Percentiles rank a stretch among this genome's conserved stretches.
phyloP scores from a whole-genome alignment of 2,797 vertebrate species.

The Glossophaga mutica region DNA sequence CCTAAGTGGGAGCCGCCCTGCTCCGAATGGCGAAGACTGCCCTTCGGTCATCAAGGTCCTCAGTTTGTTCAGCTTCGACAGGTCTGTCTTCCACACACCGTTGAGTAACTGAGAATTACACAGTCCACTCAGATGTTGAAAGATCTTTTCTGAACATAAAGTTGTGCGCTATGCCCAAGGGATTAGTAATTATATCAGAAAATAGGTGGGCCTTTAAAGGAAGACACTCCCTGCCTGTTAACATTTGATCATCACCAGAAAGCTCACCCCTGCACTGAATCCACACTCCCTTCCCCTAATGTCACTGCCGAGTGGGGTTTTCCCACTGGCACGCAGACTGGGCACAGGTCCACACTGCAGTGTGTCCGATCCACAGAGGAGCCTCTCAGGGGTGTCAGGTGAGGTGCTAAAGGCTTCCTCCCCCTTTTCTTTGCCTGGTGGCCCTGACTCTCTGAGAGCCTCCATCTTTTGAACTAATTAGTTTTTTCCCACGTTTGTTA shows the following conservation, averaged over 20 bases:
- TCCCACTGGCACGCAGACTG: background rate
- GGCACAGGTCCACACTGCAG: background rate
- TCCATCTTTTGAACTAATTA: background rate
- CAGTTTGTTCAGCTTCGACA: background rate
- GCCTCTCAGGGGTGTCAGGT: background rate
- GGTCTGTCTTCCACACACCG: background rate
- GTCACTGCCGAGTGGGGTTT: accelerated
- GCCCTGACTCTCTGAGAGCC: background rate
- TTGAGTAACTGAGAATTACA: background rate
- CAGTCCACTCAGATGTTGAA: background rate
- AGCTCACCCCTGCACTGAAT: background rate
- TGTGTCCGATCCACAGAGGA: background rate
- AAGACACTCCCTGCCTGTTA: background rate
- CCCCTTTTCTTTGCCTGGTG: background rate
- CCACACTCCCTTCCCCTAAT: background rate
- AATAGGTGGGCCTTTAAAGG: background rate
- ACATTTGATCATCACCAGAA: background rate
- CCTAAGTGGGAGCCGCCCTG: background rate
- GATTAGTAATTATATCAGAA: background rate
- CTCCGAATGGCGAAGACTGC: background rate
- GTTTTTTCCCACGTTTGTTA: background rate
- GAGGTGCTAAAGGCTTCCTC: background rate
- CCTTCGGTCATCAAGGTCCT: background rate
- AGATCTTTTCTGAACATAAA: background rate
- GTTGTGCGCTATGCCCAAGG: background rate